Base-by-base conservation (phyloP, 2,888 invertebrate genomes). In the Empis livida region DNA sequence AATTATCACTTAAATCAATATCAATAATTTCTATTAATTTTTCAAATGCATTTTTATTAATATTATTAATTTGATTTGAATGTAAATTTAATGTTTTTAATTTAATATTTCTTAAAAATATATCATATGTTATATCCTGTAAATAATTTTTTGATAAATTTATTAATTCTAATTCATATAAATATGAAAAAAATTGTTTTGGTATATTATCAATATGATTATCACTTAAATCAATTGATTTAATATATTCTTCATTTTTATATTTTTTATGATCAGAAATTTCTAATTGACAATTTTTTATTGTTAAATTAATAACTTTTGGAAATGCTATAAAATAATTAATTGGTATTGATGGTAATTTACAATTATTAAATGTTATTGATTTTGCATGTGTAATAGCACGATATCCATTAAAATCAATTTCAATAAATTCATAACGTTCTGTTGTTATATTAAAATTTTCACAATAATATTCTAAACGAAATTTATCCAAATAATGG, bases 271-370 rank as follows among this genome's bases (percentile, higher is more conserved):
- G 23, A 27, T 27, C 17, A 17, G 5, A 6, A 20, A 39, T 6
- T 17, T 17, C 17, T 13, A 41, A 13, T 3, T 27, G 14, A 41
- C 41, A 41, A 41, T 41, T 20, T 23, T 14, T 27, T 3, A 41
- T 41, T 41, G 41, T 27, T 10, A 41, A 13, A 27, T 41, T 41
- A 20, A 14, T 11, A 14, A 27, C 27, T 14, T 20, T 20, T 13
- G 41, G 41, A 41, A 41, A 41, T 41, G 41, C 41, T n/a, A 13
- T 10, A 41, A 27, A 41, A 41, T 41, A 41, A 41, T 41, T 41
- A 20, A 20, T 41, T 41, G 41, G 41, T 13, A 41, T 14, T 41
- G 20, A 10, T 27, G n/a, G 27, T 27, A 41, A 23, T 20, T 14
- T 1, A 27, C 41, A 41, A 13, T 41, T 41, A 14, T 27, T 20